Base-by-base conservation (phyloP, 2,888 invertebrate genomes). In the Caenorhabditis angaria region DNA sequence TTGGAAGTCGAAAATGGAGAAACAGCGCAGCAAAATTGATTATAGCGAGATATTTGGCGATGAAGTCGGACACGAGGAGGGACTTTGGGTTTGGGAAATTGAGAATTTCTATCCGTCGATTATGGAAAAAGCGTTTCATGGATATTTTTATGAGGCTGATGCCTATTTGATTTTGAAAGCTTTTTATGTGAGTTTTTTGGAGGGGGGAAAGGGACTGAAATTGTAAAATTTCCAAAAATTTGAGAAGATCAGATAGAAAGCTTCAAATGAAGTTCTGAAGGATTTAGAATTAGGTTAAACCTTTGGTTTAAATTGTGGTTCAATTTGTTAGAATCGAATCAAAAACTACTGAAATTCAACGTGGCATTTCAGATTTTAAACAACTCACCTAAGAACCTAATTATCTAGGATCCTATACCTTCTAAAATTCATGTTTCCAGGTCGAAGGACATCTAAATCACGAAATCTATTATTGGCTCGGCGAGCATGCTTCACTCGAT, bases 381-480 rank as follows among this genome's bases (percentile, higher is more conserved):
- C n/a, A n/a, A n/a, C n/a, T n/a, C n/a, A n/a, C n/a, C n/a, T n/a
- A n/a, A n/a, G n/a, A n/a, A n/a, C n/a, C n/a, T n/a, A n/a, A n/a
- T n/a, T n/a, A n/a, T n/a, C n/a, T n/a, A n/a, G n/a, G n/a, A n/a
- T n/a, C n/a, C n/a, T n/a, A n/a, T n/a, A n/a, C n/a, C n/a, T n/a
- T n/a, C n/a, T n/a, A n/a, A 59, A 29, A 29, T 8, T 12, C 3
- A 20, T 28, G n/a, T n/a, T 29, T 61, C 2, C 58, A 76, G 63
- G 80, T 78, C 0, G 72, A 73, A n/a, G 88, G 94, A 14, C 93
- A 93, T 65, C 89, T 97, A 6, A 91, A 91, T 64, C 97, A 97
- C 95, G 93, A 94, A 83, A 99, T 99, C 85, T 99, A 93, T 90
- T 99, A 97, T 89, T 99, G 97, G 99, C 99, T 99, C 85, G 99